These are phyloP conservation scores for Malthinus flaveolus DNA, from an alignment of 2,888 invertebrate genomes.

Conservation along the genomic window DNA sequence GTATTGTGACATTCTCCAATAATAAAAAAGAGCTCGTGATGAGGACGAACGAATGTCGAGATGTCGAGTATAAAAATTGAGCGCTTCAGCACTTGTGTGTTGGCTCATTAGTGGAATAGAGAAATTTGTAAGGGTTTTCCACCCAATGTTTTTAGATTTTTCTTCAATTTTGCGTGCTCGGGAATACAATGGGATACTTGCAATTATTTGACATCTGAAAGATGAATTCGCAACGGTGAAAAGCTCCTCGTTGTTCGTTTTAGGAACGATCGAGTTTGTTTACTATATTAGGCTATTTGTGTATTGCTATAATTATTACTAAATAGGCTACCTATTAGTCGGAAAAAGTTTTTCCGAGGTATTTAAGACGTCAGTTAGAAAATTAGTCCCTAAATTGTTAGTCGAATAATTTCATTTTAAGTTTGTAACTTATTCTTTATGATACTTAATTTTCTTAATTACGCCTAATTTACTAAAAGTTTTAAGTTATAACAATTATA, in stretches of 20 bases:
- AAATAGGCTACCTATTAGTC: no score
- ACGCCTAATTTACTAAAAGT: no score
- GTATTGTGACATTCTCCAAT: slow-evolving; percentile 21
- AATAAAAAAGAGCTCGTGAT: slow-evolving; percentile 8
- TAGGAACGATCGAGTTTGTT: neutral
- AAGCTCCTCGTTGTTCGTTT: slow-evolving; percentile 32
- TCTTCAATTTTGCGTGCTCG: slow-evolving; percentile 34
- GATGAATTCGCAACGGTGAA: slow-evolving; percentile 29
- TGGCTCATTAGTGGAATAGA: slow-evolving; percentile 24
- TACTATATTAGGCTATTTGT: no score
- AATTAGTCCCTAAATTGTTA: no score
- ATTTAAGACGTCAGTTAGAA: no score
- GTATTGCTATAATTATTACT: no score
- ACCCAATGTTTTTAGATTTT: slow-evolving; percentile 10
- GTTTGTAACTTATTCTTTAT: no score
- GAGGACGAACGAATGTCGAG: neutral
- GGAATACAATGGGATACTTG: slow-evolving; percentile 39
- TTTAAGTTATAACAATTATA: no score
- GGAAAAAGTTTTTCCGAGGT: no score
- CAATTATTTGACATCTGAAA: slow-evolving; percentile 13
- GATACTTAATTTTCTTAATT: no score
- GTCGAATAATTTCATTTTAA: no score
- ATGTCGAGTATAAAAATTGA: slow-evolving; percentile 18
- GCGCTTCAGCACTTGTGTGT: slow-evolving; percentile 21
- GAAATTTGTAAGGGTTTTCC: slow-evolving; percentile 16